phyloP scores from a whole-genome alignment of 2,113 vertebrate genomes.

The Vimba vimba region DNA sequence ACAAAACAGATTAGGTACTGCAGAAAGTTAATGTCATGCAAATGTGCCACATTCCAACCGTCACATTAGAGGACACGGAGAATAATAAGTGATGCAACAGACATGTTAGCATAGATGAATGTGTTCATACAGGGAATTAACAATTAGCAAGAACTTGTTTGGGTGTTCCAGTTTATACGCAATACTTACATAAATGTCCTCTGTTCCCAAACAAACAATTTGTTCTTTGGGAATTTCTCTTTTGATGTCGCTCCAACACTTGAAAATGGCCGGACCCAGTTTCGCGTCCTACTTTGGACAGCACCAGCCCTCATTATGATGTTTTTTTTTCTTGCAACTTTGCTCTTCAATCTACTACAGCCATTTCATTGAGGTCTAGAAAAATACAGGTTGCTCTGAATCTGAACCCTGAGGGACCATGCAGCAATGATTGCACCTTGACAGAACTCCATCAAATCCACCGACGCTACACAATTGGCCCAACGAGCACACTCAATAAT shows the following conservation, averaged over 20 bases:
- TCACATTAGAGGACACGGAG: slow-evolving; percentile 1
- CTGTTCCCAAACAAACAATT: not conserved
- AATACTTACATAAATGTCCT: slow-evolving; percentile 2
- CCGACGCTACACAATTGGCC: slow-evolving; percentile 42
- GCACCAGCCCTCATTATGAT: slow-evolving; percentile 70
- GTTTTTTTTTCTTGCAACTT: slow-evolving; percentile 50
- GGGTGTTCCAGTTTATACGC: not conserved
- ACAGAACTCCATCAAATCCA: slow-evolving; percentile 54
- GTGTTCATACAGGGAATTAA: not conserved
- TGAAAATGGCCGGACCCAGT: slow-evolving; percentile 38
- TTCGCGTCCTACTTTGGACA: slow-evolving; percentile 72
- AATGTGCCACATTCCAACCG: slow-evolving; percentile 18
- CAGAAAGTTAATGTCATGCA: slow-evolving; percentile 42
- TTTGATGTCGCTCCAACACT: not conserved
- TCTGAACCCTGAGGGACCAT: slow-evolving; percentile 9
- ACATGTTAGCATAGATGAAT: not conserved
- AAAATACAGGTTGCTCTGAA: slow-evolving; percentile 49
- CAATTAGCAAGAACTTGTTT: slow-evolving; percentile 3
- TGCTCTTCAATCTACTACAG: slow-evolving; percentile 68
- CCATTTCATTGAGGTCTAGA: slow-evolving; percentile 56
- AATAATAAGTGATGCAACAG: not conserved
- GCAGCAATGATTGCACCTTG: slow-evolving; percentile 48
- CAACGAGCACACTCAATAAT: slow-evolving; percentile 36
- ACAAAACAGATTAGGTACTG: slow-evolving; percentile 40
- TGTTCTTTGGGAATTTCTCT: slow-evolving; percentile 17